Conservation (phyloP, 2,113 vertebrate species). For the Lucifuga dentata region DNA sequence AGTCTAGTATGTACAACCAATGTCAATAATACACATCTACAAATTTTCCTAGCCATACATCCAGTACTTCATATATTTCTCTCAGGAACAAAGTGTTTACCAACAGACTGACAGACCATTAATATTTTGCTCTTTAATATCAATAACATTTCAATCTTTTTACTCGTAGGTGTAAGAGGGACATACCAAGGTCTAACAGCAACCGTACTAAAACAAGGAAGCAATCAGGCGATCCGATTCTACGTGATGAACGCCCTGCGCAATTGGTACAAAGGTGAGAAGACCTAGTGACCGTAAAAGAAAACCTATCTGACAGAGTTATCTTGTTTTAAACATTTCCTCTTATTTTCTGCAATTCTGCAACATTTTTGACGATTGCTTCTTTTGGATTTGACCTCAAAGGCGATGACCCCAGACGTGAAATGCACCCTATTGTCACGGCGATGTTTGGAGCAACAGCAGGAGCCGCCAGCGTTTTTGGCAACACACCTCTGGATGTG, state of each 20-base stretch:
- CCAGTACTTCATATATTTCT: too few species aligned
- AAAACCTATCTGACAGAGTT: not conserved
- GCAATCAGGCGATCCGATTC: slow-evolving; percentile 86
- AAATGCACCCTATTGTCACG: slow-evolving; percentile 85
- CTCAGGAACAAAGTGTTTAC: too few species aligned
- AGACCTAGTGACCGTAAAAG: not conserved
- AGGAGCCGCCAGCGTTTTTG: slow-evolving; percentile 87
- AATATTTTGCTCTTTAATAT: too few species aligned
- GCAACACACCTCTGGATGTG: slow-evolving; percentile 87
- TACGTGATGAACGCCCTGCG: slow-evolving; percentile 85
- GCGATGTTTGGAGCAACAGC: slow-evolving; percentile 84
- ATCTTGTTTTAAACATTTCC: not conserved
- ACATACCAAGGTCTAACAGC: slow-evolving; percentile 86
- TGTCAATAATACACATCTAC: too few species aligned
- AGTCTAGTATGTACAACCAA: too few species aligned
- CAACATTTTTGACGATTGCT: not conserved
- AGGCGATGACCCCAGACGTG: slow-evolving; percentile 82
- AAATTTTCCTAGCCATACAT: too few species aligned
- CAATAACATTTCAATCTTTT: too few species aligned
- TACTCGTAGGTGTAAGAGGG: slow-evolving; percentile 83
- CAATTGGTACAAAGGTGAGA: slow-evolving; percentile 87
- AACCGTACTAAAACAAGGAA: slow-evolving; percentile 85
- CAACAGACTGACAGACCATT: too few species aligned
- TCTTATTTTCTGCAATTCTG: not conserved
- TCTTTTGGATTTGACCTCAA: slow-evolving; percentile 3